Evolutionary conservation across 2,888 invertebrate genomes (phyloP).

Genomic region (Teinopalpus imperialis): DNA sequence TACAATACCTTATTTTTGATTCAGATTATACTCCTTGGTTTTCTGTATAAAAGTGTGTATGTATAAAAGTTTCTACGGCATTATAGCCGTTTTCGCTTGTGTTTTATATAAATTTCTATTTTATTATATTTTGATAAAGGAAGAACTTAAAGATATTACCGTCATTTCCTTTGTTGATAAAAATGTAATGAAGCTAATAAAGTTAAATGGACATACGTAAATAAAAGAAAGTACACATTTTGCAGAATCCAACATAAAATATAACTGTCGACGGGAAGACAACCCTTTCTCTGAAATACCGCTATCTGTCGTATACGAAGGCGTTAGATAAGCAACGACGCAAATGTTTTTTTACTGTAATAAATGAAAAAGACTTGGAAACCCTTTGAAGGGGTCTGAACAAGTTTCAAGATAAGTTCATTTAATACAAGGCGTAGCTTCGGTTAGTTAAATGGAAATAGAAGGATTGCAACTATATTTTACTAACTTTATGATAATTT

Average conservation of each 20-base stretch:
- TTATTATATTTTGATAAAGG: no score
- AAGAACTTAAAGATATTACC: no score
- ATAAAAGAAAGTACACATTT: conserved; percentile 20
- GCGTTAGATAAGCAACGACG: conserved; percentile 41
- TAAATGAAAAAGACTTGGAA: conserved; percentile 45
- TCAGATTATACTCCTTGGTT: no score
- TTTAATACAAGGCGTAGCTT: conserved; percentile 40
- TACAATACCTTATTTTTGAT: no score
- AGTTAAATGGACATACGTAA: conserved; percentile 13
- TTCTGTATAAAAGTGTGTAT: no score
- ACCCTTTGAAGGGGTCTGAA: conserved; percentile 43
- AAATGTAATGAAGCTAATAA: background rate
- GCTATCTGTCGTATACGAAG: conserved; percentile 32
- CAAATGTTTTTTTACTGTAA: conserved; percentile 37
- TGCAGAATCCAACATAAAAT: conserved; percentile 24
- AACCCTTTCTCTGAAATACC: conserved; percentile 32
- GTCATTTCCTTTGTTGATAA: no score
- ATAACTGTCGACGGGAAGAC: conserved; percentile 25
- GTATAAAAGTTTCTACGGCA: no score
- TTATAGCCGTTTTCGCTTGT: no score
- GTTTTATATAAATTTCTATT: no score
- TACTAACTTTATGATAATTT: no score
- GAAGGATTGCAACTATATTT: no score
- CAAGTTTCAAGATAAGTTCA: conserved; percentile 48
- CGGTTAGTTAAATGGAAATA: conserved; percentile 36